phyloP scores from a whole-genome alignment of 2,113 vertebrate species.

The Equus przewalskii region DNA sequence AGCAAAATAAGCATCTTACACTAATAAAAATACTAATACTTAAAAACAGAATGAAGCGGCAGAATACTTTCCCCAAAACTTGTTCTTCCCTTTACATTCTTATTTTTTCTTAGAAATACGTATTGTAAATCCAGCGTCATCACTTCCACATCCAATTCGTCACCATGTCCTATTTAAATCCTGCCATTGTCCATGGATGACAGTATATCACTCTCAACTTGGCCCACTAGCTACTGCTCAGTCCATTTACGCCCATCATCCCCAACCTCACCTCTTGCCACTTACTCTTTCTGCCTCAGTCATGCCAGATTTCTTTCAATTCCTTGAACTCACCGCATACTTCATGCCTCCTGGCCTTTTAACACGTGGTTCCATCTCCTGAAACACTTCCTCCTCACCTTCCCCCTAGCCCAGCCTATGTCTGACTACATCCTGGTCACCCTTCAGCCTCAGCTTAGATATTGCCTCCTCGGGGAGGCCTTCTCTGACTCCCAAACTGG shows the following conservation, averaged over 20 bases:
- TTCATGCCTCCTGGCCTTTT: background rate
- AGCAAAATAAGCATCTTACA: background rate
- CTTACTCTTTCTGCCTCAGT: background rate
- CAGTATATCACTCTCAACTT: background rate
- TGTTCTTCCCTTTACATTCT: background rate
- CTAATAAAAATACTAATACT: conserved; percentile 10
- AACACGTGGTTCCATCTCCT: background rate
- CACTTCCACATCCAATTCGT: background rate
- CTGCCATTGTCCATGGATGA: background rate
- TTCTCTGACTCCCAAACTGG: background rate
- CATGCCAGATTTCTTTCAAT: background rate
- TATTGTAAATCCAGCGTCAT: background rate
- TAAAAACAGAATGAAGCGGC: background rate
- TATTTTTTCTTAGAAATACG: background rate
- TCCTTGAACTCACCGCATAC: background rate
- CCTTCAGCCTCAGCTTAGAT: background rate
- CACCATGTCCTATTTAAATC: background rate
- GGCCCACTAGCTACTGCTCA: background rate
- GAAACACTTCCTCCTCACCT: background rate
- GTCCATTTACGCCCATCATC: background rate
- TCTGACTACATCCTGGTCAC: background rate
- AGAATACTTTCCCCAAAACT: background rate
- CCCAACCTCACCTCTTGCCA: background rate
- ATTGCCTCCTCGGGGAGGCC: background rate
- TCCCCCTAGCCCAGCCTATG: background rate